Conservation (phyloP, 2,888 invertebrate species). For the Eristalis tenax region DNA sequence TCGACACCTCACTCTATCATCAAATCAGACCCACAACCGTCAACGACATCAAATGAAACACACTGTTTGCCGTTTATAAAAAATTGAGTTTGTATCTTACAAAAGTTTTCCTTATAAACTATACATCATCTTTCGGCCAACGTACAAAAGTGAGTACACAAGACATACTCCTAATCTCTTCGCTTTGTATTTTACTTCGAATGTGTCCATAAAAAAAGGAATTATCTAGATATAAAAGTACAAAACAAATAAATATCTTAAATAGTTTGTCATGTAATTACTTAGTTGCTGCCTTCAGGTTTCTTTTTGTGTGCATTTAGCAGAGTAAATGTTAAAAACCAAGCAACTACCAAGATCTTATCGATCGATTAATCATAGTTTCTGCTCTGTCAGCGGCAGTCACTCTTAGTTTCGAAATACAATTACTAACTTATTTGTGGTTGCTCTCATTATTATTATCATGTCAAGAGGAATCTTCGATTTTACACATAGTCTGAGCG, state of each 20-base stretch:
- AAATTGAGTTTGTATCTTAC: conserved; percentile 62
- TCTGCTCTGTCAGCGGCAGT: conserved; percentile 41
- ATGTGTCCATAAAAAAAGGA: conserved; percentile 45
- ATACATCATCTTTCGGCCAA: conserved; percentile 38
- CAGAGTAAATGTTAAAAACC: conserved; percentile 10
- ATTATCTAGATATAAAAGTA: conserved; percentile 67
- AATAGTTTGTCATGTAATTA: conserved; percentile 50
- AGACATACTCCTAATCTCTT: conserved; percentile 41
- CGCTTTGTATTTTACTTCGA: conserved; percentile 19
- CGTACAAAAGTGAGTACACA: conserved; percentile 25
- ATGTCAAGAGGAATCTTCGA: conserved; percentile 66
- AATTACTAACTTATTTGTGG: conserved; percentile 13
- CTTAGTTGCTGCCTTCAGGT: conserved; percentile 23
- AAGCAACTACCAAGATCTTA: conserved; percentile 19
- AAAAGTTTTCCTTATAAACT: conserved; percentile 52
- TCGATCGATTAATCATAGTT: conserved; percentile 31
- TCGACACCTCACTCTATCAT: too few relatives aligned
- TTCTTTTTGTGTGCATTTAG: conserved; percentile 50
- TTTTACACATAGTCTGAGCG: conserved; percentile 60
- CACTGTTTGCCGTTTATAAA: conserved; percentile 44
- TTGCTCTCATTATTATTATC: conserved; percentile 59
- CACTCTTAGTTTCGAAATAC: conserved; percentile 38
- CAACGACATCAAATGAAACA: conserved; percentile 16
- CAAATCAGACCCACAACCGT: not conserved
- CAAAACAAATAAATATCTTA: conserved; percentile 64